Percentiles rank a stretch among this genome's conserved stretches.
Conservation (phyloP, 2,113 vertebrate species). For the Hassar affinis region DNA sequence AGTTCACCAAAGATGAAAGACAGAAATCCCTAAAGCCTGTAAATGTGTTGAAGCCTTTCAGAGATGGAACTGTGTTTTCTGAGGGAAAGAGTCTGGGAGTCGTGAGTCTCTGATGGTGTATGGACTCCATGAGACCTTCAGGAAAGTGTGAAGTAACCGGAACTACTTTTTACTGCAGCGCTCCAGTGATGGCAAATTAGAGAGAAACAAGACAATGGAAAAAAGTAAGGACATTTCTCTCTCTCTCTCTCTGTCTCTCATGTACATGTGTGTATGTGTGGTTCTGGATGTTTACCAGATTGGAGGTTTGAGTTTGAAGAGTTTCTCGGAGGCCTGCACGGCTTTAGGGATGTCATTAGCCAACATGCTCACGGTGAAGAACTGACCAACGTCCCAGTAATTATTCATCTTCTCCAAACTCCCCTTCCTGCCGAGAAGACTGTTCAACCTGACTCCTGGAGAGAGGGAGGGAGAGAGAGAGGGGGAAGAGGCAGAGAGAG, state of each 20-base stretch:
- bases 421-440: conserved; percentile 89
- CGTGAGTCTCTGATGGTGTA: background rate
- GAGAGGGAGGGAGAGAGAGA: too few species aligned
- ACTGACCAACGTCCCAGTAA: conserved; percentile 96
- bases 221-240: too few species aligned
- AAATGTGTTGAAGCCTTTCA: background rate
- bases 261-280: background rate
- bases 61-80: background rate
- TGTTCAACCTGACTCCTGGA: conserved; percentile 87
- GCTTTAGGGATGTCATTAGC: conserved; percentile 86
- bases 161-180: background rate
- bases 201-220: too few species aligned
- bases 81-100: background rate
- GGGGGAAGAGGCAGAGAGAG: too few species aligned
- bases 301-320: conserved; percentile 93
- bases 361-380: conserved; percentile 91
- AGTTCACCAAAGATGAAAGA: too few species aligned
- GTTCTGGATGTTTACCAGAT: conserved; percentile 78
- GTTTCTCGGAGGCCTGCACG: conserved; percentile 88
- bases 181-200: background rate
- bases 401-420: conserved; percentile 94
- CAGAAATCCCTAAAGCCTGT: background rate
- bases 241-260: too few species aligned
- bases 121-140: background rate
- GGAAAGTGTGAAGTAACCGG: background rate